Evolutionary conservation across 2,888 invertebrate species (phyloP), one percentile per base, ranked within the genome.

Genomic region (Dyspetes luteomarginatus): DNA sequence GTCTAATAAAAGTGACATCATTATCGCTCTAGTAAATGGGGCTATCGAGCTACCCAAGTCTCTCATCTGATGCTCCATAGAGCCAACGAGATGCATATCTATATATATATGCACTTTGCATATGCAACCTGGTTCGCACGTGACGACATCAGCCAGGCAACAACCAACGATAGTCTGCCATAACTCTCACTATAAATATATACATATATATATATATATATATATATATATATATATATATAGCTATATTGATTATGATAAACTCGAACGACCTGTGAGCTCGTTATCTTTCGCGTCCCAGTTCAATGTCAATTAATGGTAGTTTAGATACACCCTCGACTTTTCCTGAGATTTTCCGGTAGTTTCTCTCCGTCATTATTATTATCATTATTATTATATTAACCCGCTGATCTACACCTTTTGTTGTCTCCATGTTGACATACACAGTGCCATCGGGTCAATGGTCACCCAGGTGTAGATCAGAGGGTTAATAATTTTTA

Each of bases 1-100:
- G 88, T 84, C 88, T 89, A 90, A 91, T 90, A 89, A 91, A 89
- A 88, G 87, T 89, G 89, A 89, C 90, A 89, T 89, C 86, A 87
- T 89, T 90, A 88, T 87, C 85, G 85, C 84, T 82, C 80, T 56
- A 75, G 84, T 86, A 76, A 77, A 73, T 58, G 64, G 81, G 65
- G 74, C 28, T 15, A 68, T 64, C 64, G 15, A 48, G 26, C 28
- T 30, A 64, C 71, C 73, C 30, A 43, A 26, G 55, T 56, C 56
- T 52, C 52, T 65, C 65, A 56, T 73, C 52, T 56, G 56, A 69
- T 56, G 60, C 24, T 43, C 28, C 56, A 26, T 15, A 45, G 45
- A 28, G 28, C 26, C 68, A 30, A 28, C n/a, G 26, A 9, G 4
- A 56, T 28, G 17, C 15, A 30, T 56, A 30, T 56, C 28, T 17